A percentile compares a stretch with the other conserved stretches of the same genome.
Evolutionary conservation across 2,888 invertebrate genomes (phyloP).

Genomic region (Argyresthia goedartella): DNA sequence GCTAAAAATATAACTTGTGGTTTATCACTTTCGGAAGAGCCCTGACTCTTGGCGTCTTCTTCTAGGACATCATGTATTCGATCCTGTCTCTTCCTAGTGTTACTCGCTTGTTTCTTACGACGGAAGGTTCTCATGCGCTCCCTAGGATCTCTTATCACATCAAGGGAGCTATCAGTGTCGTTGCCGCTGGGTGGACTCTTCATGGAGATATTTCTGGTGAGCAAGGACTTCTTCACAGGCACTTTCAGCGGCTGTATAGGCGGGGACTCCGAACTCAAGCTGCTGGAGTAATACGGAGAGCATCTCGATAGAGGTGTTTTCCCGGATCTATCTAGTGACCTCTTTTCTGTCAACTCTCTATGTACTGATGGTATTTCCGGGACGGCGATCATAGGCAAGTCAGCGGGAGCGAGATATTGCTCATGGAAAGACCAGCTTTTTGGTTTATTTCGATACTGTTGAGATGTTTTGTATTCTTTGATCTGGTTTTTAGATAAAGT

Average conservation of each 20-base stretch:
- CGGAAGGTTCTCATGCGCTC: constrained; percentile 77
- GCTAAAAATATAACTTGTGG: constrained; percentile 45
- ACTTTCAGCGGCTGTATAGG: constrained; percentile 76
- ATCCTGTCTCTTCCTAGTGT: constrained; percentile 68
- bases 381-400: constrained; percentile 65
- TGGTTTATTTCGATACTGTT: constrained; percentile 67
- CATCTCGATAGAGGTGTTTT: constrained; percentile 75
- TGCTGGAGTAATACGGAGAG: constrained; percentile 82
- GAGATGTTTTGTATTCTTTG: constrained; percentile 72
- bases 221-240: constrained; percentile 74
- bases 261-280: constrained; percentile 80
- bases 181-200: constrained; percentile 82
- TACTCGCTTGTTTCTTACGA: constrained; percentile 74
- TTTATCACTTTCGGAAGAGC: constrained; percentile 64
- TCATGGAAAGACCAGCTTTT: constrained; percentile 77
- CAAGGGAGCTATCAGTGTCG: constrained; percentile 79
- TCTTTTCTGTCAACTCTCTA: constrained; percentile 58
- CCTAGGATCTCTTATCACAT: constrained; percentile 76
- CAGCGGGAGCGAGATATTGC: constrained; percentile 69
- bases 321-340: constrained; percentile 50
- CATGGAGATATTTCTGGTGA: constrained; percentile 71
- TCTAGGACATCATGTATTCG: constrained; percentile 68
- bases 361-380: constrained; percentile 63
- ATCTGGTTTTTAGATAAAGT: constrained; percentile 75
- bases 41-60: constrained; percentile 64